Conservation (phyloP, 2,113 vertebrate species). For the Ifrita kowaldi region DNA sequence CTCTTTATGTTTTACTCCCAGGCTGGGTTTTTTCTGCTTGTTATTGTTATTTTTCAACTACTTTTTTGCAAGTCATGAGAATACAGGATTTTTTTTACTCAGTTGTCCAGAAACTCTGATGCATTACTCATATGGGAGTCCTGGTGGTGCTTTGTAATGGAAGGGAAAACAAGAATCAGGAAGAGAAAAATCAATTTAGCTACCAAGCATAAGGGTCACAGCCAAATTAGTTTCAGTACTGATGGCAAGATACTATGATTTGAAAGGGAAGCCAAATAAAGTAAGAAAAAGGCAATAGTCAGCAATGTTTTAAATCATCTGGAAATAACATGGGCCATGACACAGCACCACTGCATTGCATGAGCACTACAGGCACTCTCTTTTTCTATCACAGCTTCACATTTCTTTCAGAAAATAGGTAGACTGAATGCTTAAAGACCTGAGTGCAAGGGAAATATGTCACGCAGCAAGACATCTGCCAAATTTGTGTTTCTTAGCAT, state of each 20-base stretch:
- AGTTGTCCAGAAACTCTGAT: constrained; percentile 17
- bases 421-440: background rate
- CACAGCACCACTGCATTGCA: background rate
- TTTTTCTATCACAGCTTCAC: constrained; percentile 15
- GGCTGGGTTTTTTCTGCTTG: background rate
- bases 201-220: constrained; percentile 11
- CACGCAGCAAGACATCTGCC: background rate
- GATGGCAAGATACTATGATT: background rate
- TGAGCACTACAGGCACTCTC: background rate
- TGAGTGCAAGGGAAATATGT: constrained; percentile 27
- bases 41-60: background rate
- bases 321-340: background rate
- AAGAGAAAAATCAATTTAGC: constrained; percentile 55
- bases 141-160: constrained; percentile 7
- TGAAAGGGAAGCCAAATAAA: background rate
- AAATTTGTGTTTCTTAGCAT: background rate
- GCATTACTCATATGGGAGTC: constrained; percentile 32
- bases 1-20: background rate
- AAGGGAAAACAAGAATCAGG: constrained; percentile 46
- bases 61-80: background rate
- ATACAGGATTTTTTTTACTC: background rate
- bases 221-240: constrained; percentile 32
- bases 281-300: constrained; percentile 21
- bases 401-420: constrained; percentile 38
- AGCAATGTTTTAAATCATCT: constrained; percentile 21